A percentile compares a stretch with the other conserved stretches of the same genome.
Conservation (phyloP, 2,797 vertebrate genomes). For the Alcedo quadribrachys region DNA sequence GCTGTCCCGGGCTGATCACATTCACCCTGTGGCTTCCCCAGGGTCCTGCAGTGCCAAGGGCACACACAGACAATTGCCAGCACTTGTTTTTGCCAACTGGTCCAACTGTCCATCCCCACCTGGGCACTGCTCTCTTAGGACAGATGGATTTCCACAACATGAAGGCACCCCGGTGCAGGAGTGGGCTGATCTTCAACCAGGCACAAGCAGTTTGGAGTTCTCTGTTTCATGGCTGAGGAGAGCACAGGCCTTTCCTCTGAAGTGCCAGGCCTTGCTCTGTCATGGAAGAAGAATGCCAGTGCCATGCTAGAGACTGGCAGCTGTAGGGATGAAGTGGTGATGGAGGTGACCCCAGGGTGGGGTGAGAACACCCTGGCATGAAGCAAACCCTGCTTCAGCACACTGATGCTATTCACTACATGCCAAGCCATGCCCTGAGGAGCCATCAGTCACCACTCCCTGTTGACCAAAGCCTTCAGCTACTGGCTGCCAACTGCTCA, state of each 20-base stretch:
- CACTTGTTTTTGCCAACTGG: no score
- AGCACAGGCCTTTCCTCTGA: background rate
- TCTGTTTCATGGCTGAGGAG: background rate
- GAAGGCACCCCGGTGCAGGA: background rate
- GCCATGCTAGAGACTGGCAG: background rate
- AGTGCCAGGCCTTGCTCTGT: background rate
- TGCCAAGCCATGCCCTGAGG: background rate
- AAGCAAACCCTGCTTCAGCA: background rate
- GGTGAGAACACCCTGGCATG: background rate
- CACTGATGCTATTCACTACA: background rate
- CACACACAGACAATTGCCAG: background rate
- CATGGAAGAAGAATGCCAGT: background rate
- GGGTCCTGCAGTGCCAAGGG: background rate
- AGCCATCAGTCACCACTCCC: background rate
- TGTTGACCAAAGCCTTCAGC: background rate
- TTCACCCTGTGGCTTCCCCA: rapidly evolving
- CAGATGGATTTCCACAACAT: rapidly evolving
- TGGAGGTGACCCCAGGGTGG: background rate
- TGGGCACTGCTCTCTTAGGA: background rate
- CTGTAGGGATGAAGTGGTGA: rapidly evolving
- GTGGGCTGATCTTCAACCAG: background rate
- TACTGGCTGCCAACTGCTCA: background rate
- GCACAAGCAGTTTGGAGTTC: background rate
- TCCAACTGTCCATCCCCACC: background rate
- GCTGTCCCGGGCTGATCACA: no score